A percentile compares a stretch with the other conserved stretches of the same genome.
Conservation (phyloP, 2,797 vertebrate genomes). For the Phoxinus dragarum region DNA sequence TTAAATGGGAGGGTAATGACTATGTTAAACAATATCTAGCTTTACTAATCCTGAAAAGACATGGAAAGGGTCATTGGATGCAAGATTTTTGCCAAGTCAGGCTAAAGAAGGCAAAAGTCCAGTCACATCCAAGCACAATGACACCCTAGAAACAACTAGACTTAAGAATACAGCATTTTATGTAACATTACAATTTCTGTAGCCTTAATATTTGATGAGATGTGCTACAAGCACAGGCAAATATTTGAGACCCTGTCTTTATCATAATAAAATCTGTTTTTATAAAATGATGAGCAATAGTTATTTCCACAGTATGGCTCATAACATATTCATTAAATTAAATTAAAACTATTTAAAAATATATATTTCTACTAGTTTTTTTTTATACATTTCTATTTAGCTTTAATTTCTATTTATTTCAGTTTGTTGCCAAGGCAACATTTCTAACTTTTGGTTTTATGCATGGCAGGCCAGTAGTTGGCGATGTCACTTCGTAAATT, state of each 20-base stretch:
- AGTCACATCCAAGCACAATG: neutral
- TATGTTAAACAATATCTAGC: slow-evolving; percentile 1
- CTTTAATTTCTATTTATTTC: neutral
- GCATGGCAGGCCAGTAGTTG: too few species aligned
- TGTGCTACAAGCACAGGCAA: neutral
- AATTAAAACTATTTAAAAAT: neutral
- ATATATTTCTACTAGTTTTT: neutral
- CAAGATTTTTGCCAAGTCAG: neutral
- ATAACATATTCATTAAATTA: neutral
- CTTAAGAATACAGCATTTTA: neutral
- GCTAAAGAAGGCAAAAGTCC: neutral
- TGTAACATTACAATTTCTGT: neutral
- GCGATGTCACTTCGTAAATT: too few species aligned
- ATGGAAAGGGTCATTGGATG: neutral
- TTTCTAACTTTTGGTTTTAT: too few species aligned
- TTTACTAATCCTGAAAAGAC: slow-evolving; percentile 11
- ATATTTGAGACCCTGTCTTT: neutral
- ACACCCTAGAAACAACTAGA: neutral
- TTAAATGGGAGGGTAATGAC: neutral
- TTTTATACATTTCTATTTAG: neutral
- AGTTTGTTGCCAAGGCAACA: too few species aligned
- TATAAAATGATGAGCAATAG: neutral
- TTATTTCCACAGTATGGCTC: neutral
- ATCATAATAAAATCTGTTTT: neutral
- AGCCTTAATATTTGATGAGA: neutral